phyloP scores from a whole-genome alignment of 2,797 vertebrate species.

The Galago senegalensis region DNA sequence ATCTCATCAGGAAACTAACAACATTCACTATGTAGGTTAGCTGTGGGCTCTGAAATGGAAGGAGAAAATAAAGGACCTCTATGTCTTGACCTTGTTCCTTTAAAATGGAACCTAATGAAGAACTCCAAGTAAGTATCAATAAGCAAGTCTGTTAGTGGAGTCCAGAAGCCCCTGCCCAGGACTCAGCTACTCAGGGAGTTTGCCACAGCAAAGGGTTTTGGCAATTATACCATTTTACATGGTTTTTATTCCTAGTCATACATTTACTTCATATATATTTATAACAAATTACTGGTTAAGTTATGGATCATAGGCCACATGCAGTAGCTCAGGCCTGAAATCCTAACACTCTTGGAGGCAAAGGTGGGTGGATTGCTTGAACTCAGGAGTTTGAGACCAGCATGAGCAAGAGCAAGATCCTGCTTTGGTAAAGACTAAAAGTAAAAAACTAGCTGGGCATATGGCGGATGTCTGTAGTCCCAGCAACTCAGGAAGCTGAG shows the following conservation, averaged over 20 bases:
- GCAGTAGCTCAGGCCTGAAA: too few species aligned
- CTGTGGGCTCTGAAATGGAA: neutral
- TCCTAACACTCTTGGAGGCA: too few species aligned
- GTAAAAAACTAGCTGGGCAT: too few species aligned
- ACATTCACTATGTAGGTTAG: neutral
- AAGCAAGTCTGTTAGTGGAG: neutral
- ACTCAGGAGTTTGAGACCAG: too few species aligned
- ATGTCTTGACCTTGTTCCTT: neutral
- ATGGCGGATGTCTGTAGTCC: too few species aligned
- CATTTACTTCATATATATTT: neutral
- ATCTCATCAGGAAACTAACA: neutral
- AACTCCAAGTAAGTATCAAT: neutral
- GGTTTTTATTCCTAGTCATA: conserved; percentile 19
- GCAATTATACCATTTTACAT: neutral
- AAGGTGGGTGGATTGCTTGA: too few species aligned
- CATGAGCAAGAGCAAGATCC: too few species aligned
- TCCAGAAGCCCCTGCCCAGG: neutral
- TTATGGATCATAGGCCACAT: neutral
- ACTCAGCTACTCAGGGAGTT: neutral
- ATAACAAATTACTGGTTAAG: neutral
- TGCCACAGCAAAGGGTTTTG: neutral
- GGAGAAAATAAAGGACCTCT: rapidly evolving
- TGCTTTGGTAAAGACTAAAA: too few species aligned
- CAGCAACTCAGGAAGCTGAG: too few species aligned
- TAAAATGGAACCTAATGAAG: neutral